Percentiles rank a stretch among this genome's conserved stretches.
Conservation (phyloP, 1,140 invertebrate genomes). For the Lerema accius region DNA sequence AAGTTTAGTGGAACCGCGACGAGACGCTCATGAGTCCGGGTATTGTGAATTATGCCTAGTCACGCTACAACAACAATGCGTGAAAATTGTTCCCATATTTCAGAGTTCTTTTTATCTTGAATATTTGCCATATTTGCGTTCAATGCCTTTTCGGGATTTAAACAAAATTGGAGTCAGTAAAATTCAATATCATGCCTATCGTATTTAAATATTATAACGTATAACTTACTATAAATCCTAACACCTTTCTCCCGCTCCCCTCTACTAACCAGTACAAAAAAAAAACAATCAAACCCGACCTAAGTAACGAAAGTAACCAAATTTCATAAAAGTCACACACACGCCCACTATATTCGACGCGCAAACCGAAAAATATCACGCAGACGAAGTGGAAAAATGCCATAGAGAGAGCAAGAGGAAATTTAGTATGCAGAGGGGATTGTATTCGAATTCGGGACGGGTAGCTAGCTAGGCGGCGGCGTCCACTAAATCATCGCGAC, state of each 20-base stretch:
- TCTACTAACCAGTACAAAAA: too few relatives aligned
- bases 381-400: constrained; percentile 2
- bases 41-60: constrained; percentile 20
- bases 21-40: constrained; percentile 8
- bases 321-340: too few relatives aligned
- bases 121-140: too few relatives aligned
- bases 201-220: too few relatives aligned
- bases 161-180: too few relatives aligned
- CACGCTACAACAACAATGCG: constrained; percentile 18
- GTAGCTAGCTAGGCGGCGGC: background rate
- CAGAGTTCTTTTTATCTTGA: background rate
- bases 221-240: too few relatives aligned
- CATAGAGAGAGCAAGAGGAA: constrained; percentile 5
- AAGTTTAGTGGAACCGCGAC: constrained; percentile 8
- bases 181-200: too few relatives aligned
- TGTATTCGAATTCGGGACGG: constrained; percentile 28
- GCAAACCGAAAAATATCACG: constrained; percentile 10
- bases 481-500: constrained; percentile 29
- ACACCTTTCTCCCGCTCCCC: too few relatives aligned
- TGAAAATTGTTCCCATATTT: constrained; percentile 7
- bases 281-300: too few relatives aligned
- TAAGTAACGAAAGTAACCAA: too few relatives aligned
- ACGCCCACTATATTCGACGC: background rate
- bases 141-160: too few relatives aligned
- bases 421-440: constrained; percentile 28